Conservation (phyloP, 1,140 invertebrate genomes). For the Drosophila persimilis region DNA sequence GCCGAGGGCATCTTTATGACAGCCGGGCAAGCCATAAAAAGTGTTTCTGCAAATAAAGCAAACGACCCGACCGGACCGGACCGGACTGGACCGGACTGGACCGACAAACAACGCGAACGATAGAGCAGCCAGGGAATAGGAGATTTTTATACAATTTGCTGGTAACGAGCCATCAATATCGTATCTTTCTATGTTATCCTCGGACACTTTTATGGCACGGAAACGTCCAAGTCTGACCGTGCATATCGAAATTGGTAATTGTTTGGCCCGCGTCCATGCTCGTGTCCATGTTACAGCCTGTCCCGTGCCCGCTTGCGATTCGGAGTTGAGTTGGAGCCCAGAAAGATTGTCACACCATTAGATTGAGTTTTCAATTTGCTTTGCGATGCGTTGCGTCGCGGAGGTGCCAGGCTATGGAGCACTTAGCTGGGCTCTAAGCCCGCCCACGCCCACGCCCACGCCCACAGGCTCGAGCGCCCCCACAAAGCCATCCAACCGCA, state of each 20-base stretch:
- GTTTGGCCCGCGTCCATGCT: slow-evolving; percentile 31
- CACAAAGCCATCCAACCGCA: slow-evolving; percentile 41
- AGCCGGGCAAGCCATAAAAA: slow-evolving; percentile 44
- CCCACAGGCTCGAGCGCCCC: not conserved
- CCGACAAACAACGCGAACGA: too few species aligned
- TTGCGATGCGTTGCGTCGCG: slow-evolving; percentile 1
- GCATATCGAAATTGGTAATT: slow-evolving; percentile 60
- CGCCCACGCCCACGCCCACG: not conserved
- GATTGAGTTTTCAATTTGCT: slow-evolving; percentile 56
- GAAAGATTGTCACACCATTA: slow-evolving; percentile 45
- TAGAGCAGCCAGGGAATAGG: slow-evolving; percentile 5
- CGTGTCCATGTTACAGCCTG: slow-evolving; percentile 6
- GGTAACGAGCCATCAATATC: slow-evolving; percentile 60
- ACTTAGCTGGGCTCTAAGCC: slow-evolving; percentile 51
- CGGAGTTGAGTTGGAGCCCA: not conserved
- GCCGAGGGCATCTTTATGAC: slow-evolving; percentile 48
- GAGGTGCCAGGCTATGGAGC: slow-evolving; percentile 52
- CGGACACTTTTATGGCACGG: slow-evolving; percentile 51
- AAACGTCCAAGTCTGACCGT: slow-evolving; percentile 53
- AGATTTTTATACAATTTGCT: slow-evolving; percentile 62
- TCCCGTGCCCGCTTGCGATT: not conserved
- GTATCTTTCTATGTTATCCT: slow-evolving; percentile 49
- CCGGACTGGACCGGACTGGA: not conserved
- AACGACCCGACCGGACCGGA: not conserved
- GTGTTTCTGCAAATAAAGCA: slow-evolving; percentile 56